These are phyloP conservation scores for Entomyzon cyanotis DNA, from an alignment of 2,113 vertebrate species.

Conservation along the genomic window DNA sequence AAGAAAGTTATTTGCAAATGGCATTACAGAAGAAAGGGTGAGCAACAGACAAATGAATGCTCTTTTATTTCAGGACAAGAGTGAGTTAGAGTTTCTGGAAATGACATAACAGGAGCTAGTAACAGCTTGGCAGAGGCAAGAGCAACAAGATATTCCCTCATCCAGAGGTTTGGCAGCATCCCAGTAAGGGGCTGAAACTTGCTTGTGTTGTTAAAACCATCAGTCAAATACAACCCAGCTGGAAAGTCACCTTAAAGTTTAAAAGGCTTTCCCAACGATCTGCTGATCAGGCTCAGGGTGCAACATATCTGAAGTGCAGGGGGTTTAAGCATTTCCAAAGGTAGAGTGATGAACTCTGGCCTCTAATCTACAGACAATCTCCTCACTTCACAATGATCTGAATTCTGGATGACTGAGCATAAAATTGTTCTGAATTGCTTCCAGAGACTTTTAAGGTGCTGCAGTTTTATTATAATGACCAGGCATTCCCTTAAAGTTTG, in stretches of 20 bases:
- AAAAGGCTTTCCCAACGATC: background rate
- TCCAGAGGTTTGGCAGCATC: slow-evolving; percentile 1
- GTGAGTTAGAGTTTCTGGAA: slow-evolving; percentile 24
- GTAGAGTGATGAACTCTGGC: background rate
- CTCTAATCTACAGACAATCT: background rate
- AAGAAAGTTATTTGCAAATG: background rate
- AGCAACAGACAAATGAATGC: background rate
- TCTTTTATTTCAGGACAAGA: background rate
- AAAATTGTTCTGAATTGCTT: background rate
- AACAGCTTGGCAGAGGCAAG: slow-evolving; percentile 9
- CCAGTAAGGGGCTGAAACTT: background rate
- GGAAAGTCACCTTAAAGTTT: background rate
- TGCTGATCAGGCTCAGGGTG: background rate
- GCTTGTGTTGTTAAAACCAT: background rate
- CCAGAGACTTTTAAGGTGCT: background rate
- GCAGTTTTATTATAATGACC: background rate
- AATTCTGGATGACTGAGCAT: background rate
- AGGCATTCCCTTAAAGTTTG: background rate
- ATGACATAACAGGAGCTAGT: background rate
- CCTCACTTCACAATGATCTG: background rate
- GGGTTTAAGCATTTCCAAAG: background rate
- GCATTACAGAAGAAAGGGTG: background rate
- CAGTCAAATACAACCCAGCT: background rate
- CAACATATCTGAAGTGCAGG: background rate
- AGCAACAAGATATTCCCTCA: background rate